These are phyloP conservation scores for Aurelia sp. DNA, from an alignment of 30 jellyfish, hydroid and myxozoan species.

Conservation along the genomic window DNA sequence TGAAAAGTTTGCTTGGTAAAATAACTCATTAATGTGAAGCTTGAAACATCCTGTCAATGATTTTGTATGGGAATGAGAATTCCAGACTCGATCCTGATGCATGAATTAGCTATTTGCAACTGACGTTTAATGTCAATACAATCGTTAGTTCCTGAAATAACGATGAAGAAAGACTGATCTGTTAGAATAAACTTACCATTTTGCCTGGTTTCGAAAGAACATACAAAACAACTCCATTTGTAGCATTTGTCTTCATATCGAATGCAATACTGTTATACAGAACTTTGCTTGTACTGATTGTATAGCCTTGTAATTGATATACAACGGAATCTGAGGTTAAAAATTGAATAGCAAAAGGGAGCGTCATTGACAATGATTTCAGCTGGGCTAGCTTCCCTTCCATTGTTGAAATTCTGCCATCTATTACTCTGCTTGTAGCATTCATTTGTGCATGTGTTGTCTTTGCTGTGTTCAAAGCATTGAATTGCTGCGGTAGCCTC, in stretches of 20 bases:
- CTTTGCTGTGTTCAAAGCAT: constrained; percentile 50
- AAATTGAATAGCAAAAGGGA: constrained; percentile 89
- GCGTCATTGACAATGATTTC: constrained; percentile 47
- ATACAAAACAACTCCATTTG: constrained; percentile 81
- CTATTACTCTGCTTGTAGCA: constrained; percentile 28
- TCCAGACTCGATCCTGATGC: too few species aligned
- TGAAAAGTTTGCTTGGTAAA: not conserved
- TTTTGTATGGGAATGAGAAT: too few species aligned
- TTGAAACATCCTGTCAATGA: not conserved
- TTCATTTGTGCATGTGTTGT: constrained; percentile 35
- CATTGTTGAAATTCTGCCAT: constrained; percentile 37
- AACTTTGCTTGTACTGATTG: constrained; percentile 31
- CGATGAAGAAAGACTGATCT: too few species aligned
- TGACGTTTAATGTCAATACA: too few species aligned
- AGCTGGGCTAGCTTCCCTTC: constrained; percentile 65
- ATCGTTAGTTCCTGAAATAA: too few species aligned
- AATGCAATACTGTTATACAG: constrained; percentile 65
- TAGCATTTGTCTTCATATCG: constrained; percentile 73
- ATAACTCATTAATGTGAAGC: not conserved
- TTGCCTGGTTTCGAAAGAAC: constrained; percentile 76
- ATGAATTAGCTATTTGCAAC: too few species aligned
- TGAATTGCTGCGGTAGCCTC: constrained; percentile 63
- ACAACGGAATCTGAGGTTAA: constrained; percentile 46
- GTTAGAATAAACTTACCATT: constrained; percentile 28
- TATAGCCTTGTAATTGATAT: constrained; percentile 58